Base-by-base conservation (phyloP, 2,113 vertebrate species). In the Odontophorus gujanensis region DNA sequence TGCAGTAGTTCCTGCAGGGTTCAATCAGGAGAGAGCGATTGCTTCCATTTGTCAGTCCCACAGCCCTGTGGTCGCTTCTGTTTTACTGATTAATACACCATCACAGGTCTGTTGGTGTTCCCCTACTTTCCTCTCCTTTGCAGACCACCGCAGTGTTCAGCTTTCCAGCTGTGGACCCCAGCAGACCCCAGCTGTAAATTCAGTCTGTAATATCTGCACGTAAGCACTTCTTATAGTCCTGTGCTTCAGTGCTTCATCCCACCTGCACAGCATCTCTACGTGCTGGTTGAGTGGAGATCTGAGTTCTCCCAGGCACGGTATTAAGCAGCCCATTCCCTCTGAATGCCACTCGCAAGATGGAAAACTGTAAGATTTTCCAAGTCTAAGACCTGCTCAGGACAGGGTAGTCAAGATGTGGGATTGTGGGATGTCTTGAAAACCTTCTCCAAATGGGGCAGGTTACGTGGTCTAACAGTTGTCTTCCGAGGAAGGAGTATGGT, bases 91-190 rank as follows among this genome's bases (percentile, higher is more conserved):
- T 40, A 40, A 40, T 40, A 13, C 40, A 40, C 57, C 32, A 32
- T 34, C 10, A 18, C 4, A 18, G 6, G 4, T 40, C 47, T 74
- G 8, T 50, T 78, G 51, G 11, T 45, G 5, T 40, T 76, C 11
- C 4, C 3, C 21, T 62, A 57, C 16, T 6, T 58, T 4, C 4
- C 6, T 7, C 7, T 6, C 14, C 32, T 61, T 30, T 63, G 40
- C 43, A 40, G 34, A 17, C 3, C 40, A 10, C 24, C 26, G 3
- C 18, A 34, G 45, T 0, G 0, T 9, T 25, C 25, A 43, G 8
- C 57, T 61, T 47, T 51, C 51, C 61, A 65, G 32, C 43, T 57
- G 4, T 61, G 43, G 9, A 32, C 47, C 51, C 42, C n/a, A 50
- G 57, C 66, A 78, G 72, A 34, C 26, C 26, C 28, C 22, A 59